Percentiles rank a stretch among this genome's conserved stretches.
phyloP scores from a whole-genome alignment of 2,797 vertebrate genomes.

The Sebastes itinus region DNA sequence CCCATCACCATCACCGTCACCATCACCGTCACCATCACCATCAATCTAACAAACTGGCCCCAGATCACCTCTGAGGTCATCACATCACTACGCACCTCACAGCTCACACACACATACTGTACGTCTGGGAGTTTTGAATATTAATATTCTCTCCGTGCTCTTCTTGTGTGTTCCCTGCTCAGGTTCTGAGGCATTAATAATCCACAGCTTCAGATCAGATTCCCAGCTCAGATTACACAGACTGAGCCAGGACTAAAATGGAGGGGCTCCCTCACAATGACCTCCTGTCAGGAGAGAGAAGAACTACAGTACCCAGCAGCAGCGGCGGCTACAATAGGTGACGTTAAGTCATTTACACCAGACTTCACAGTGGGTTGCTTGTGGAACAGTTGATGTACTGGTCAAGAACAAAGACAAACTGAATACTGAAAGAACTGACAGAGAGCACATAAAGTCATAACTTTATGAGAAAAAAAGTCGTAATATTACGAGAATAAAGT shows the following conservation, averaged over 20 bases:
- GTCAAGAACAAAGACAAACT: too few relatives aligned
- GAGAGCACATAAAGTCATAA: too few relatives aligned
- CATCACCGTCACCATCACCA: too few relatives aligned
- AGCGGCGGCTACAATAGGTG: neutral
- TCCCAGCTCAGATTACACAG: constrained; percentile 66
- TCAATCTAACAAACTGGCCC: neutral
- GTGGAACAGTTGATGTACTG: too few relatives aligned
- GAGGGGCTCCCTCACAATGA: constrained; percentile 53
- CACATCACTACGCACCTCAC: neutral
- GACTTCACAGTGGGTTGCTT: too few relatives aligned
- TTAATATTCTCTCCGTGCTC: neutral
- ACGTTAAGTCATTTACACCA: neutral
- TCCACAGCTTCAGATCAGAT: constrained; percentile 68
- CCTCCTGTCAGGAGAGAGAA: neutral
- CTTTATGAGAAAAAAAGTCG: too few relatives aligned
- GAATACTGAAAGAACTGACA: too few relatives aligned
- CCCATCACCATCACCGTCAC: neutral
- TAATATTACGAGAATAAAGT: too few relatives aligned
- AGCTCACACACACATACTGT: neutral
- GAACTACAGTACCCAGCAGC: constrained; percentile 30
- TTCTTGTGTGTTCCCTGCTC: constrained; percentile 52
- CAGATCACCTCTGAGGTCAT: neutral
- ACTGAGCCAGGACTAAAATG: constrained; percentile 46
- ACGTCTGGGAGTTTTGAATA: neutral
- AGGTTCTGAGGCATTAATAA: constrained; percentile 76